Evolutionary conservation across 2,113 vertebrate genomes (phyloP).

Genomic region (Misgurnus mizolepis): DNA sequence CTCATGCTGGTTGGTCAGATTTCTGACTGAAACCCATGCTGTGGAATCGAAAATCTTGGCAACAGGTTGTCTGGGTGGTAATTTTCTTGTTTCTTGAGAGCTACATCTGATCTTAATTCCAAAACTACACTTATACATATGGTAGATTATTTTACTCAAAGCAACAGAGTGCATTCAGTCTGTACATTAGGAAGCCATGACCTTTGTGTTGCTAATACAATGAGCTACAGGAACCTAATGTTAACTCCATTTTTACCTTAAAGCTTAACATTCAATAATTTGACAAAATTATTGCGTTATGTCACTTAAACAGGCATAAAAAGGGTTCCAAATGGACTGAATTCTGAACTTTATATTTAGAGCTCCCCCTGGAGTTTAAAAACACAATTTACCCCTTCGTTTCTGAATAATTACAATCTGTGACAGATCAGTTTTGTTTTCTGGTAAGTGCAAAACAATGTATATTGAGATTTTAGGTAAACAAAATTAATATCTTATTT

Average conservation of each 20-base stretch:
- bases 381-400: neutral
- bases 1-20: neutral
- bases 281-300: too few species aligned
- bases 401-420: neutral
- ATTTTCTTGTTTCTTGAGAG: neutral
- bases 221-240: too few species aligned
- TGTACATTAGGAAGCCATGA: too few species aligned
- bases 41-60: neutral
- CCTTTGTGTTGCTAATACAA: too few species aligned
- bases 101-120: neutral
- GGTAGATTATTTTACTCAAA: too few species aligned
- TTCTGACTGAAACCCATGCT: neutral
- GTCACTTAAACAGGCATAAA: too few species aligned
- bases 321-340: too few species aligned
- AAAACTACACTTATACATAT: too few species aligned
- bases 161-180: too few species aligned
- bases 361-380: conserved; percentile 25
- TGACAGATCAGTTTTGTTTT: neutral
- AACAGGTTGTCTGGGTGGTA: neutral
- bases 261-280: too few species aligned
- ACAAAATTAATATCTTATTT: too few species aligned
- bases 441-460: neutral
- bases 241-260: too few species aligned
- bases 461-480: neutral
- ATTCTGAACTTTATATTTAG: neutral